Base-by-base conservation (phyloP, 2,797 vertebrate species). In the Diceros bicornis region DNA sequence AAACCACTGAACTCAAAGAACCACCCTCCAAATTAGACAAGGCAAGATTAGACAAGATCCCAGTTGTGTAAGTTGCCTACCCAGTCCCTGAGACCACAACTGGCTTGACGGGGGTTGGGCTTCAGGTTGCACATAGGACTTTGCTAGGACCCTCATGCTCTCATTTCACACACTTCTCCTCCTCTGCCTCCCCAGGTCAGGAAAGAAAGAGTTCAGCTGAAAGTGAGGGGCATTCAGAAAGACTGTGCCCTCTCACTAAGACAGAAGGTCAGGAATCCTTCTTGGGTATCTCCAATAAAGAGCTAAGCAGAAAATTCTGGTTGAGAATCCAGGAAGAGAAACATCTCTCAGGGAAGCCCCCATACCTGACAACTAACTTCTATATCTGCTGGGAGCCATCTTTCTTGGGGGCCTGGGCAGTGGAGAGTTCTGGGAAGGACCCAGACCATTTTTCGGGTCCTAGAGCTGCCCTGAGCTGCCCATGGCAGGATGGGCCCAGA, bases 281-380 rank as follows among this genome's bases (percentile, higher is more conserved):
- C 69, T 79, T 57, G 47, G 27, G 44, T 81, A n/a, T 69, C 37
- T 95, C 59, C 13, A n/a, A 17, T 61, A 92, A 79, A 92, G 64
- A 83, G 34, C 91, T 74, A 77, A 96, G 47, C 34, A 81, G 75
- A 89, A 94, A 68, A 55, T 25, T 89, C 62, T 83, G 91, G 90
- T 83, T 82, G 89, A 37, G 92, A 97, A 84, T 88, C 68, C 66
- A 94, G 47, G 69, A 96, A 96, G 71, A 90, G 37, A 89, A 72
- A 32, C 23, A 66, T 75, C 25, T 93, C 25, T 34, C 61, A 84
- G 44, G 78, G 32, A 95, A 91, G 50, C 57, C 57, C 37, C 59
- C 16, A 23, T 29, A 34, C 29, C 41, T 68, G 44, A 61, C 71
- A 61, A 59, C 81, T 72, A 25, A 27, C 14, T 64, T 74, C 27